Evolutionary conservation across 2,797 vertebrate species (phyloP).

Genomic region (Nasua narica): DNA sequence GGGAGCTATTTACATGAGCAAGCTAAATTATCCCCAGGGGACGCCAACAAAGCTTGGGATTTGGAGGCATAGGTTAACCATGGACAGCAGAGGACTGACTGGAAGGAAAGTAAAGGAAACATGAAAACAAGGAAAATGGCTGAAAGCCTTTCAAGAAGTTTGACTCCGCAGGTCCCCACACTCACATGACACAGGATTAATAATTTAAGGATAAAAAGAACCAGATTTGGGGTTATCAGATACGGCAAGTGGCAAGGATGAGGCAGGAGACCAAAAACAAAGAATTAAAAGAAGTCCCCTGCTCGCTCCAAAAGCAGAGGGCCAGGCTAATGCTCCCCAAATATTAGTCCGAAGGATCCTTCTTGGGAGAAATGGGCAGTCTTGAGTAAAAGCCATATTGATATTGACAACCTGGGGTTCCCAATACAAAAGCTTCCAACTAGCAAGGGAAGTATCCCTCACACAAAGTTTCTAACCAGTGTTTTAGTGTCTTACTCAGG

Average conservation of each 20-base stretch:
- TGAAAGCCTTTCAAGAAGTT: background rate
- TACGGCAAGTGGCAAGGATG: background rate
- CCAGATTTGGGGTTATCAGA: background rate
- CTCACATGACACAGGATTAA: background rate
- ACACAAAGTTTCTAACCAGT: background rate
- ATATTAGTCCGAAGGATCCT: background rate
- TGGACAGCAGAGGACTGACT: background rate
- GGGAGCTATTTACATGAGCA: background rate
- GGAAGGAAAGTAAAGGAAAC: background rate
- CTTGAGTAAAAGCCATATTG: background rate
- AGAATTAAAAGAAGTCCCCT: background rate
- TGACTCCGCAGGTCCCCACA: background rate
- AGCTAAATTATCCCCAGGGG: background rate
- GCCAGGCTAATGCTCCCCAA: background rate
- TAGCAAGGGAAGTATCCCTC: background rate
- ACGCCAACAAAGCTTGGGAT: background rate
- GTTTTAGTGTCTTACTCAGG: background rate
- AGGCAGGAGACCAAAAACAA: background rate
- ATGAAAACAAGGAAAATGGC: background rate
- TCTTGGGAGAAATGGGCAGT: background rate
- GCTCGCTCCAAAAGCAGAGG: background rate
- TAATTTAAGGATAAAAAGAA: background rate
- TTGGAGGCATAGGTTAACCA: background rate
- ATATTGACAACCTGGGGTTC: background rate
- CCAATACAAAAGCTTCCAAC: background rate